Evolutionary conservation across 2,113 vertebrate species (phyloP).

Genomic region (Proterorhinus semilunaris): DNA sequence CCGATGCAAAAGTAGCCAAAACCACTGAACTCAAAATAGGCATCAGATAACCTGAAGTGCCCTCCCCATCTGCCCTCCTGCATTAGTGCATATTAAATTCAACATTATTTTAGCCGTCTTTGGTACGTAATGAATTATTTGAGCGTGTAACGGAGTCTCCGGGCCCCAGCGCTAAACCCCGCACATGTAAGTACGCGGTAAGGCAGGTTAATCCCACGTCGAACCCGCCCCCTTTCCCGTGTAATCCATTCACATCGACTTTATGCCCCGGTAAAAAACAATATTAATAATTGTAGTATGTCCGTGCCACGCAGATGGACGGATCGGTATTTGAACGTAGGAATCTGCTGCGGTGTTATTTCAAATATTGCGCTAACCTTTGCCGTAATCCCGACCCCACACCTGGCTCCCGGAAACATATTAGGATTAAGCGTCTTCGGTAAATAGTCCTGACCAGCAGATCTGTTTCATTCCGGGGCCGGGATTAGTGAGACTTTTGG

Average conservation of each 20-base stretch:
- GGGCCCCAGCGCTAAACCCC: not conserved
- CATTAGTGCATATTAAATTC: slow-evolving; percentile 3
- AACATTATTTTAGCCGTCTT: not conserved
- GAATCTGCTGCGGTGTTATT: slow-evolving; percentile 94
- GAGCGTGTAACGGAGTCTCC: not conserved
- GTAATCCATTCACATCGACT: slow-evolving; percentile 25
- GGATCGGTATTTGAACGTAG: slow-evolving; percentile 75
- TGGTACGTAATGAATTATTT: not conserved
- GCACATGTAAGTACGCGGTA: not conserved
- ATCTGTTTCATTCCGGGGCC: slow-evolving; percentile 80
- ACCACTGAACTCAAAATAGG: not conserved
- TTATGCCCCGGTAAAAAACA: slow-evolving; percentile 55
- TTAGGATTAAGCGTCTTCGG: slow-evolving; percentile 87
- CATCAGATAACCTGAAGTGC: not conserved
- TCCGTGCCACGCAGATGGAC: slow-evolving; percentile 66
- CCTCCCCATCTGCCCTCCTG: not conserved
- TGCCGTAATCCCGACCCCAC: slow-evolving; percentile 87
- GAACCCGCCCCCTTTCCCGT: not conserved
- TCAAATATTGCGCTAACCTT: slow-evolving; percentile 83
- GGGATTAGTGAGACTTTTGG: slow-evolving; percentile 85
- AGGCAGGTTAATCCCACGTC: slow-evolving; percentile 5
- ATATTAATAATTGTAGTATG: slow-evolving; percentile 63
- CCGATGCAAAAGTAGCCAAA: too few species aligned
- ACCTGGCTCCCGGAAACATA: slow-evolving; percentile 85
- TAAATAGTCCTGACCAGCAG: slow-evolving; percentile 81